Base-by-base conservation (phyloP, 2,113 vertebrate genomes). In the Epinephelus lanceolatus region DNA sequence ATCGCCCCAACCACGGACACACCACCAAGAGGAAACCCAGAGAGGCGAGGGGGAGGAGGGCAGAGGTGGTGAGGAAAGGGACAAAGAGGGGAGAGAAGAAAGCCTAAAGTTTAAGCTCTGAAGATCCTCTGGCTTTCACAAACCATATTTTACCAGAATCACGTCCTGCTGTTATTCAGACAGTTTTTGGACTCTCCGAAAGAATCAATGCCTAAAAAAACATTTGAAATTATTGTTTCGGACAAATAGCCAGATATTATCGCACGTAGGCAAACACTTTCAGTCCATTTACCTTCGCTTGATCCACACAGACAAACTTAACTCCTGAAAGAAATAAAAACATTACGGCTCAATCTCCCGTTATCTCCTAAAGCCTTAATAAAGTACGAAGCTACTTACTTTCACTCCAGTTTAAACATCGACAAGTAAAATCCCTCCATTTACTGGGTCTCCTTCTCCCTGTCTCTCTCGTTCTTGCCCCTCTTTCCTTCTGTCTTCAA, bases 371-470 rank as follows among this genome's bases (percentile, higher is more conserved):
- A 86, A 83, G 55, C 19, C 9, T 30, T 42, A 18, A 25, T 18
- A 76, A 90, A 86, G 77, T 55, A 47, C n/a, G 10, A 68, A 56
- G 56, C 21, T 1, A 93, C 93, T 92, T 90, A 94, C 91, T 84
- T 92, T 89, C 61, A 87, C 53, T 89, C 73, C 88, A 37, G 85
- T 70, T 81, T 17, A 70, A 87, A 83, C 70, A 80, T 69, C 65
- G 66, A 85, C 53, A 60, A 85, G 68, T 83, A 71, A 67, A 87
- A 86, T 85, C 75, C 76, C 70, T 88, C 80, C 73, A 91, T 91
- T 88, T 81, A 78, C 67, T 82, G 49, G 49, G 1, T 83, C 71
- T 85, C 61, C 61, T 71, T 79, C 73, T 81, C 74, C 63, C 68
- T 61, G 61, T 77, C 69, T 71, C 65, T 71, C 49, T 83, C 59